Evolutionary conservation across 1,140 invertebrate genomes (phyloP).

Genomic region (Metopolophium dirhodum): DNA sequence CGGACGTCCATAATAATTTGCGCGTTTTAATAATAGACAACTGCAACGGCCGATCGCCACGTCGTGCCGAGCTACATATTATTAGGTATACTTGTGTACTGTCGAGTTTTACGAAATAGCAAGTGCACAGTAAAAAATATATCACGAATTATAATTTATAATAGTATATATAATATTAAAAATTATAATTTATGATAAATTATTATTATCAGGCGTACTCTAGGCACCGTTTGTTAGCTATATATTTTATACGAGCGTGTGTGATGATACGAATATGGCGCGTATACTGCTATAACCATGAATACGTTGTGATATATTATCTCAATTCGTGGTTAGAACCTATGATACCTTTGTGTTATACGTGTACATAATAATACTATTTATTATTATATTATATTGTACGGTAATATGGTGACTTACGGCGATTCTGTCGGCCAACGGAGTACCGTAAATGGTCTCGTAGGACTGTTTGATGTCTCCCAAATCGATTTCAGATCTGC

Average conservation of each 20-base stretch:
- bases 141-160: no score
- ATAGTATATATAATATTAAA: no score
- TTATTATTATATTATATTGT: neutral
- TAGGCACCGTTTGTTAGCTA: neutral
- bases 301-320: neutral
- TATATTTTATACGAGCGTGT: neutral
- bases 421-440: conserved; percentile 76
- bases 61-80: neutral
- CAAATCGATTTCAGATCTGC: conserved; percentile 87
- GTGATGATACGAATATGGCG: neutral
- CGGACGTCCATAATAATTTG: neutral
- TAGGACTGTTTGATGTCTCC: conserved; percentile 84
- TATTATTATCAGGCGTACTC: neutral
- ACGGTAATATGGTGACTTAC: conserved; percentile 58
- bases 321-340: neutral
- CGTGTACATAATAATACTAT: neutral
- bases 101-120: neutral
- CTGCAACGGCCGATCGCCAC: neutral
- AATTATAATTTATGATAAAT: no score
- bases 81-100: neutral
- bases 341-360: no score
- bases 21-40: neutral
- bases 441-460: conserved; percentile 78
- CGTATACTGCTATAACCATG: neutral
- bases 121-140: neutral